Evolutionary conservation across 2,113 vertebrate genomes (phyloP), one percentile per base, ranked within the genome.

Genomic region (Phylloscopus trochilus): DNA sequence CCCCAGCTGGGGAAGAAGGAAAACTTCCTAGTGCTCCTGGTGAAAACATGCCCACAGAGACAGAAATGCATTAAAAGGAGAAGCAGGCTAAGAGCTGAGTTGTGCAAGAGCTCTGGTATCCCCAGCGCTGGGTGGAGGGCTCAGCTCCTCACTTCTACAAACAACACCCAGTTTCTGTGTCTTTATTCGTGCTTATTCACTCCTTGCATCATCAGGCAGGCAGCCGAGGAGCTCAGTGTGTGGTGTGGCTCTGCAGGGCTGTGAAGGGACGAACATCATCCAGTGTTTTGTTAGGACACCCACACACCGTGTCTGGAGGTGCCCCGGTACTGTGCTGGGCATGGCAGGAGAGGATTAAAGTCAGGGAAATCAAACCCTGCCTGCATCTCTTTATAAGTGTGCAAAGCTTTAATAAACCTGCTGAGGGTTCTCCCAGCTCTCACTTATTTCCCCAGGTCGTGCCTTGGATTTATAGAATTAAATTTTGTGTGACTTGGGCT

Each of bases 1-100:
- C 91, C 46, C 13, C 82, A 66, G 4, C 98, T 98, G 97, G 96
- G 98, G 66, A 98, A 94, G 93, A 98, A 98, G 11, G 98, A 98
- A 46, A 92, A 82, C 89, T 98, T 98, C 64, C 96, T 60, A 1
- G 87, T 18, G 93, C 67, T 13, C 87, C 88, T 4, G 98, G 97
- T n/a, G 96, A 83, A 86, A 98, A 98, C 3, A 97, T 93, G 59
- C 98, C 98, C 98, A 67, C 23, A 86, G 63, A 14, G 69, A 55
- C 26, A 63, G 24, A 30, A 30, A 22, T 44, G 63, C 39, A 39
- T 8, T 28, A 68, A 56, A 66, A 39, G 41, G 44, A 90, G 70
- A 15, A 62, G 43, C 76, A 70, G 59, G 35, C 0, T 13, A 60
- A 10, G 66, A 82, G 87, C 56, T 0, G 59, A 43, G 84, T 92